Base-by-base conservation (phyloP, 2,113 vertebrate genomes). In the Ceratotherium simum region DNA sequence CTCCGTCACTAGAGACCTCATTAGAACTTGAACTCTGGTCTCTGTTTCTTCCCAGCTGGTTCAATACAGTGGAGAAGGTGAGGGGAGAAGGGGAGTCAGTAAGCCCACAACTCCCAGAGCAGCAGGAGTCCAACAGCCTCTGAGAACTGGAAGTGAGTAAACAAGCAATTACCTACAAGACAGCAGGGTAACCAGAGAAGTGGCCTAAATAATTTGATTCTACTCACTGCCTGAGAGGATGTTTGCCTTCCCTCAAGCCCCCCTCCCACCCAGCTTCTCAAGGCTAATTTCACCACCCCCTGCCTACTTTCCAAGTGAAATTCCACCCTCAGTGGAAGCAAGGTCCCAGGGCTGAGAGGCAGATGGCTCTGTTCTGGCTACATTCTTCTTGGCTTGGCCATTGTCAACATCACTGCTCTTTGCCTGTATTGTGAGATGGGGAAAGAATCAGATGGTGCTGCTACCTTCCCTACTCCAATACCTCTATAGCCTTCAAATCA, bases 11-110 rank as follows among this genome's bases (percentile, higher is more conserved):
- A 62, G 98, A 97, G 97, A 97, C 96, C 97, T 98, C 96, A 97
- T 97, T 98, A 98, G 97, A 92, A 96, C 96, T 97, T 98, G 97
- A 98, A 97, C 97, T 96, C 92, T 97, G 93, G 67, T 98, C 96
- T 95, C 96, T 96, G 91, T 96, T 96, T 90, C 76, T 92, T 97
- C 97, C 95, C 93, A 93, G 96, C 2, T 60, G 96, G 89, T 87
- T 97, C 85, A 60, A 27, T 73, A 60, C 69, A 86, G 93, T 56
- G 33, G 90, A 96, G 83, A 60, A 87, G 93, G 93, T 62, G 67
- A 65, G 80, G 91, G 56, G 76, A 92, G 91, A 73, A 90, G 92
- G 42, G 89, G 79, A 70, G 65, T 70, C 29, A 13, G 87, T 78
- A 94, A 97, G 31, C 94, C 94, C 83, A 70, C 86, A 80, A 64